Evolutionary conservation across 2,888 invertebrate species (phyloP), one percentile per base, ranked within the genome.

Genomic region (Pachymerium ferrugineum): DNA sequence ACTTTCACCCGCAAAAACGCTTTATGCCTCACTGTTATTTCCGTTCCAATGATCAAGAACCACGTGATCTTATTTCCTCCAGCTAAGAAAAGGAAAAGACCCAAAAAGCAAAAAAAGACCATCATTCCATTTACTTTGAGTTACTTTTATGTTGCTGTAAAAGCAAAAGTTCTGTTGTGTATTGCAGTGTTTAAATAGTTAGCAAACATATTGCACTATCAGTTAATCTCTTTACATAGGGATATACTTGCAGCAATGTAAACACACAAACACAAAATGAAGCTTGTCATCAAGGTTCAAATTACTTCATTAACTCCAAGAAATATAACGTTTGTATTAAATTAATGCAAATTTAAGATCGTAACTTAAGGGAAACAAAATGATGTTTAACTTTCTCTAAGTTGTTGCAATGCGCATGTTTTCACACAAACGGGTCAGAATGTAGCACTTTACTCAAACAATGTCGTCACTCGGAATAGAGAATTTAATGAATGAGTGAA

Each of bases 31-130:
- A 22, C 54, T 28, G 54, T 54, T 54, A 54, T 54, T 54, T 54
- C 54, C 54, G 54, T 54, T 54, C 54, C 54, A 54, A 54, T 54
- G 54, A 54, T 54, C 54, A 54, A 54, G 28, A 28, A 54, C 54
- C 54, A 54, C 54, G 54, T 54, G 54, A 54, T 54, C 54, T 54
- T 54, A 54, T 54, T 54, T 54, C 54, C 54, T 54, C 25, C 22
- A 28, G 54, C 54, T 28, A 54, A 54, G 10, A 28, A 47, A 54
- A 47, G 25, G 54, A 12, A 22, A 47, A 47, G 16, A 47, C 22
- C 22, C 22, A 54, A 54, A 54, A 8, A 28, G 6, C 54, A 4
- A 54, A 54, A 54, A 54, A 54, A 54, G 6, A 25, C 54, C 54
- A n/a, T n/a, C n/a, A 54, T 54, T 54, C 12, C 54, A 54, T 54